Percentiles rank a stretch among this genome's conserved stretches.
Conservation (phyloP, 2,113 vertebrate species). For the Danio rerio region DNA sequence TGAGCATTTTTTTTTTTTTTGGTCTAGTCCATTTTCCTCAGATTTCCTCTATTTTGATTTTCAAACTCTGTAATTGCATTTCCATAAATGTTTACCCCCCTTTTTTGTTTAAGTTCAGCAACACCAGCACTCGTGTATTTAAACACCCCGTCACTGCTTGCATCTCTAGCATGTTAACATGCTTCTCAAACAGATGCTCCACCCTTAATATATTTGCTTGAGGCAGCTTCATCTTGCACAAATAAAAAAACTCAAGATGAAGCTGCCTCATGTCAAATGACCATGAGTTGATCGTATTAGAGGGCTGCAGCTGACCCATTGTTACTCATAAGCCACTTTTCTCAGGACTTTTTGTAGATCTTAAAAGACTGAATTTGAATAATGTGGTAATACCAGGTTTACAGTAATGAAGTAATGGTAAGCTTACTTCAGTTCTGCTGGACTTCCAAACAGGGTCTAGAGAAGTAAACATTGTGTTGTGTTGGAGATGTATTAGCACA, state of each 20-base stretch:
- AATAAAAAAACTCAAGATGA: no score
- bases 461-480: slow-evolving; percentile 24
- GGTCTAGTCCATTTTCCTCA: neutral
- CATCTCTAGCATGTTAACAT: slow-evolving; percentile 11
- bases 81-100: neutral
- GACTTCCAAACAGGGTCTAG: slow-evolving; percentile 3
- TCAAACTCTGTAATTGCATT: neutral
- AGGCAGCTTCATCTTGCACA: no score
- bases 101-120: neutral
- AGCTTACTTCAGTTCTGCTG: slow-evolving; percentile 29
- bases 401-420: neutral
- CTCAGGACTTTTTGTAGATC: slow-evolving; percentile 28
- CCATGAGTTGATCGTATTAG: slow-evolving; percentile 3
- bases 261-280: slow-evolving; percentile 37
- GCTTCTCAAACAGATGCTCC: neutral
- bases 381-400: slow-evolving; percentile 47
- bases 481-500: slow-evolving; percentile 1
- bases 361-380: slow-evolving; percentile 29
- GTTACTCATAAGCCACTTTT: neutral
- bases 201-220: slow-evolving; percentile 1
- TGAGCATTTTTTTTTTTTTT: neutral
- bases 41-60: slow-evolving; percentile 16
- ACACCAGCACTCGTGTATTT: neutral
- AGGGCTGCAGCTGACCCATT: slow-evolving; percentile 1
- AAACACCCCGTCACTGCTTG: neutral